Evolutionary conservation across 2,888 invertebrate genomes (phyloP).

Genomic region (Caenorhabditis macrosperma): DNA sequence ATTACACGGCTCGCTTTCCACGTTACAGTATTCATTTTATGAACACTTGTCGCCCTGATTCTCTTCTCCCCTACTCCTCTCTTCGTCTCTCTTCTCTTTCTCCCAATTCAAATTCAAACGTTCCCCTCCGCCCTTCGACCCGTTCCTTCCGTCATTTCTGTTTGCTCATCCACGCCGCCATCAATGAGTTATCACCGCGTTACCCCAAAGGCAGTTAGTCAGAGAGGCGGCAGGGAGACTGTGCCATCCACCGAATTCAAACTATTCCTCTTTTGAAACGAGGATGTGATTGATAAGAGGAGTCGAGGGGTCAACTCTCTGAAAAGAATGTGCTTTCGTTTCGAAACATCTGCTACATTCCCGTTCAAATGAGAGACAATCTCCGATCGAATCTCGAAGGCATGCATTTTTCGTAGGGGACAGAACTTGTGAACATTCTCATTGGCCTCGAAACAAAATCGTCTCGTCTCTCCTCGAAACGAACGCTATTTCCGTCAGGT

Average conservation of each 20-base stretch:
- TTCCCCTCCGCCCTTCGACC: background rate
- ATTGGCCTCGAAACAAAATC: constrained; percentile 38
- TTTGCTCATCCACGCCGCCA: background rate
- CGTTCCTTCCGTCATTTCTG: background rate
- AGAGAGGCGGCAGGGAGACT: background rate
- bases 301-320: background rate
- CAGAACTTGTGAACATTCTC: constrained; percentile 20
- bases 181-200: background rate
- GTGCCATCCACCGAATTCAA: constrained; percentile 12
- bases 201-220: background rate
- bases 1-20: too few species aligned
- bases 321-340: background rate
- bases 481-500: constrained; percentile 3
- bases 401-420: background rate
- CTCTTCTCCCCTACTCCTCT: background rate
- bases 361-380: background rate
- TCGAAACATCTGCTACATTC: background rate
- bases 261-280: background rate
- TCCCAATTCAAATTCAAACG: constrained; percentile 1
- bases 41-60: background rate
- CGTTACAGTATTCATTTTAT: too few species aligned
- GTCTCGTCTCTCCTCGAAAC: background rate
- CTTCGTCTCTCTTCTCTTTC: background rate
- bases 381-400: constrained; percentile 1
- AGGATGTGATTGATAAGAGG: background rate